A percentile compares a stretch with the other conserved stretches of the same genome.
Evolutionary conservation across 1,140 invertebrate genomes (phyloP).

Genomic region (Drosophila lacertosa): DNA sequence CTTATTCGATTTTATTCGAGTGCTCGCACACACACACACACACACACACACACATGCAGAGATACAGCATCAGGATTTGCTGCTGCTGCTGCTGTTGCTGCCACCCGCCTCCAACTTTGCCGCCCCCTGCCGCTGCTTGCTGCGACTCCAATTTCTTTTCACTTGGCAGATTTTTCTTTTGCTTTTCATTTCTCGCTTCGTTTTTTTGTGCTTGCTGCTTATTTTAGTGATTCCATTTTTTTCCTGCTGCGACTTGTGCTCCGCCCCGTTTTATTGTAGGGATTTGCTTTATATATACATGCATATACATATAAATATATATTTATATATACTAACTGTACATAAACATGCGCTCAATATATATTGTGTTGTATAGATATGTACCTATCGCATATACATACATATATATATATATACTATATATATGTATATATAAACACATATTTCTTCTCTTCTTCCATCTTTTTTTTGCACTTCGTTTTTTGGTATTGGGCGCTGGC

Average conservation of each 20-base stretch:
- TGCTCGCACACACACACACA: conserved; percentile 51
- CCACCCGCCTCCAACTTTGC: conserved; percentile 36
- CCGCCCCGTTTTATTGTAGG: conserved; percentile 81
- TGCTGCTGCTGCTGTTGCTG: conserved; percentile 43
- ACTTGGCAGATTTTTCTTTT: conserved; percentile 81
- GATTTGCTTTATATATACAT: conserved; percentile 60
- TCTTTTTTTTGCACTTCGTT: conserved; percentile 37
- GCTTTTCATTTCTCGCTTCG: conserved; percentile 65
- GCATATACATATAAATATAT: conserved; percentile 27
- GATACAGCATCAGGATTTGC: conserved; percentile 74
- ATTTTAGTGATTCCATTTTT: conserved; percentile 40
- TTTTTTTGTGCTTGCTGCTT: conserved; percentile 40
- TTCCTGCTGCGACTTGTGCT: conserved; percentile 71
- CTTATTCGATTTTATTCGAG: conserved; percentile 81
- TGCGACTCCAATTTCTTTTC: conserved; percentile 78
- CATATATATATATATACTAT: conserved; percentile 34
- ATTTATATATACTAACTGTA: conserved; percentile 40
- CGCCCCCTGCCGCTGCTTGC: conserved; percentile 15
- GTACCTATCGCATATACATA: conserved; percentile 30
- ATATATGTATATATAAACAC: conserved; percentile 41
- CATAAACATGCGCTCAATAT: conserved; percentile 47
- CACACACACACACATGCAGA: conserved; percentile 24
- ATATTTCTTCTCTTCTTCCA: conserved; percentile 38
- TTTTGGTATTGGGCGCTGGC: conserved; percentile 58
- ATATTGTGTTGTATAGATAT: conserved; percentile 54